phyloP scores from a whole-genome alignment of 2,113 vertebrate species.

The Phrynosoma platyrhinos region DNA sequence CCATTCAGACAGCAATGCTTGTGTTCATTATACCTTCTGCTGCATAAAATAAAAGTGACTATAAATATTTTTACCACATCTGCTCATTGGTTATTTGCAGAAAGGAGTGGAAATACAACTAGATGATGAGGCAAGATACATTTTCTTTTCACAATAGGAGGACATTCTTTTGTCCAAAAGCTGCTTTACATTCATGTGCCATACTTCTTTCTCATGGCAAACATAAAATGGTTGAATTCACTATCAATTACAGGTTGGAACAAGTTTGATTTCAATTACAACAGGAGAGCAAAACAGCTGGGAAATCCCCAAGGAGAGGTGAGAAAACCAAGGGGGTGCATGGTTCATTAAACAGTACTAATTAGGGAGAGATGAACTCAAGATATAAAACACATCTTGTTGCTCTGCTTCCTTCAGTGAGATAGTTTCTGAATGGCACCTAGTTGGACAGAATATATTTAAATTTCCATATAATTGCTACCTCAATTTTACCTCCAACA shows the following conservation, averaged over 20 bases:
- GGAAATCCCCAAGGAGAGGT: constrained; percentile 73
- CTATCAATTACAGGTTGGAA: constrained; percentile 82
- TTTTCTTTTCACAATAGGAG: constrained; percentile 59
- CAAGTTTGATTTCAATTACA: constrained; percentile 84
- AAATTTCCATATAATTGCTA: constrained; percentile 53
- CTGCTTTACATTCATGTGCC: constrained; percentile 59
- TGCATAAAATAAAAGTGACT: rapidly evolving
- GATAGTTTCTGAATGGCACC: constrained; percentile 47
- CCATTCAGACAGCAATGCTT: background rate
- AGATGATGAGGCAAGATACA: constrained; percentile 27
- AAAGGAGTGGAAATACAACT: constrained; percentile 7
- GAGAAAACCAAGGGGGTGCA: constrained; percentile 71
- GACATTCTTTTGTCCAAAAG: constrained; percentile 74
- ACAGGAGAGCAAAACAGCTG: constrained; percentile 80
- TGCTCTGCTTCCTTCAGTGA: constrained; percentile 57
- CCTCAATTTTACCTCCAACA: constrained; percentile 50
- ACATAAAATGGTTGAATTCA: constrained; percentile 80
- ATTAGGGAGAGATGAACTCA: constrained; percentile 79
- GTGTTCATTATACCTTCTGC: background rate
- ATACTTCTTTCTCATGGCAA: constrained; percentile 79
- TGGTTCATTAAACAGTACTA: constrained; percentile 74
- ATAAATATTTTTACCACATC: background rate
- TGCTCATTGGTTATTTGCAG: constrained; percentile 18
- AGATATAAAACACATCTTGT: constrained; percentile 64
- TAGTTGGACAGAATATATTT: constrained; percentile 45